Evolutionary conservation across 2,797 vertebrate genomes (phyloP), one percentile per base, ranked within the genome.

Genomic region (Microctenopoma steveboyesi): DNA sequence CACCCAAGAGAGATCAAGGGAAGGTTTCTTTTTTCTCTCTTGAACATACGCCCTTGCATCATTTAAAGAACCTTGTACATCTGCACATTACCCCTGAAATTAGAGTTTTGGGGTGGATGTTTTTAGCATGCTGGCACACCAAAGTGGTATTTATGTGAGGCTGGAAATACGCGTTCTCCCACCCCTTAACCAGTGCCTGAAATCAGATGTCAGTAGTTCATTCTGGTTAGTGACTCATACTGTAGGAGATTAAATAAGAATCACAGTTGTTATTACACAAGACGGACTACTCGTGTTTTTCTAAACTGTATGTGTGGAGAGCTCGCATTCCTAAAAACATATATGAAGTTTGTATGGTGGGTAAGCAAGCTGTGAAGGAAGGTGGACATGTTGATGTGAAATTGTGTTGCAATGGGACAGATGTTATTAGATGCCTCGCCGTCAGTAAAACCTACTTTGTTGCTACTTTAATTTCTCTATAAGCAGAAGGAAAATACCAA

Each of bases 21-120:
- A 79, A 39, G 62, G 59, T 73, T 78, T 80, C 69, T 85, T 76
- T 82, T 83, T 70, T 84, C 64, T 79, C 70, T 35, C 85, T 81
- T 83, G 65, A 87, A 90, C 85, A 89, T 73, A 92, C 89, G 83
- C 92, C 89, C 86, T 79, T 83, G 77, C 81, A 87, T 92, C 91
- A 91, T 92, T 91, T 76, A 91, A 93, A 87, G 84, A 91, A 66
- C 74, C 81, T 80, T 73, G 79, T 88, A 88, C 92, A 93, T 92
- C 81, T 92, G 91, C 90, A 89, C 86, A 86, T 92, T 90, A 89
- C 73, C 86, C 90, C 83, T 81, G 86, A 92, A 94, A 93, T 93
- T 93, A 94, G 82, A 90, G 91, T 83, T 33, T 83, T 86, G 49
- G 81, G 81, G 72, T 89, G 89, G 89, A 87, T 92, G 86, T 92